Conservation (phyloP, 1,140 invertebrate species). For the Aphis gossypii region DNA sequence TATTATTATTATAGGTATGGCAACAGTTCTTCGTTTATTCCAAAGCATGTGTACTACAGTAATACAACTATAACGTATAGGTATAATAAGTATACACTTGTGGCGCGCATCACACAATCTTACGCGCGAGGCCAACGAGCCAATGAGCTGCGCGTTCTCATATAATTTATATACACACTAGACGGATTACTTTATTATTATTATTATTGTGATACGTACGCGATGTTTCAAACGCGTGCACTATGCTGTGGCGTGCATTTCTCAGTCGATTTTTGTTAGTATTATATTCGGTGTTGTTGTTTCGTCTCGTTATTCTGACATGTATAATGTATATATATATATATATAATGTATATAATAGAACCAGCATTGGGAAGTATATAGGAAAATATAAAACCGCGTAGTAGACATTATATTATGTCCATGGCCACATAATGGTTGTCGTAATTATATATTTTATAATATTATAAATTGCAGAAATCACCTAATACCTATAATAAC, state of each 20-base stretch:
- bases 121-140: conserved; percentile 1
- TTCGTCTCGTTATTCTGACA: background rate
- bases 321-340: background rate
- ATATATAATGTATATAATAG: background rate
- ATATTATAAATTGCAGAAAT: background rate
- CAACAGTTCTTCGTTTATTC: background rate
- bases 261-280: background rate
- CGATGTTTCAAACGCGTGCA: background rate
- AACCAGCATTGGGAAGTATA: background rate
- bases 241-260: background rate
- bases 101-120: background rate
- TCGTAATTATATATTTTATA: background rate
- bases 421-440: too few species aligned
- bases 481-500: too few species aligned
- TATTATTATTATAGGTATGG: background rate
- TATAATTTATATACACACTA: conserved; percentile 32
- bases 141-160: conserved; percentile 6
- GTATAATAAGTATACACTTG: background rate
- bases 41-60: background rate
- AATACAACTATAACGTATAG: background rate
- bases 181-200: conserved; percentile 2
- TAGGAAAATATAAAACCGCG: background rate
- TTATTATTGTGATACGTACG: background rate
- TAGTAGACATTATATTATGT: background rate
- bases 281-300: background rate